Percentiles rank a stretch among this genome's conserved stretches.
phyloP scores from a whole-genome alignment of 2,888 invertebrate genomes.

The Osedax frankpressi region DNA sequence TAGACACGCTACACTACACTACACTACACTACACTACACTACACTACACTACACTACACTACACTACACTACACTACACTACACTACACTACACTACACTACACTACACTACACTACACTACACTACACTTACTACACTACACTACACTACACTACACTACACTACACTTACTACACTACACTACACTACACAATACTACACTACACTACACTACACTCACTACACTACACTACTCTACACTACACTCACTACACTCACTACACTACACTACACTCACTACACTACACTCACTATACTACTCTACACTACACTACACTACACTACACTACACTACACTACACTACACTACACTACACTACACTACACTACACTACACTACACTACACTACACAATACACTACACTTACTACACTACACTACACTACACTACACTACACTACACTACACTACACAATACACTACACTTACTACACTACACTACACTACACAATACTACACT shows the following conservation, averaged over 20 bases:
- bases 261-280: too few relatives aligned
- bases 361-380: constrained; percentile 23
- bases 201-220: constrained; percentile 24
- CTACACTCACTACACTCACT: too few relatives aligned
- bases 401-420: constrained; percentile 14
- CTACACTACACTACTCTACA: too few relatives aligned
- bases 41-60: constrained; percentile 25
- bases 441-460: constrained; percentile 18
- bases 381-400: too few relatives aligned
- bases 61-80: constrained; percentile 22
- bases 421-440: constrained; percentile 13
- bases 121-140: too few relatives aligned
- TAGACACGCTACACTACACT: constrained; percentile 18
- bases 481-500: constrained; percentile 20
- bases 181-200: too few relatives aligned
- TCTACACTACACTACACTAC: constrained; percentile 12
- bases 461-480: constrained; percentile 17
- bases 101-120: background rate
- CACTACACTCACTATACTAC: too few relatives aligned
- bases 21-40: constrained; percentile 19
- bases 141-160: constrained; percentile 13
- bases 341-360: constrained; percentile 20
- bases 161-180: too few relatives aligned
- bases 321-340: constrained; percentile 22
- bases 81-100: background rate